Evolutionary conservation across 2,797 vertebrate genomes (phyloP), one percentile per base, ranked within the genome.

Genomic region (Dromococcyx pavoninus): DNA sequence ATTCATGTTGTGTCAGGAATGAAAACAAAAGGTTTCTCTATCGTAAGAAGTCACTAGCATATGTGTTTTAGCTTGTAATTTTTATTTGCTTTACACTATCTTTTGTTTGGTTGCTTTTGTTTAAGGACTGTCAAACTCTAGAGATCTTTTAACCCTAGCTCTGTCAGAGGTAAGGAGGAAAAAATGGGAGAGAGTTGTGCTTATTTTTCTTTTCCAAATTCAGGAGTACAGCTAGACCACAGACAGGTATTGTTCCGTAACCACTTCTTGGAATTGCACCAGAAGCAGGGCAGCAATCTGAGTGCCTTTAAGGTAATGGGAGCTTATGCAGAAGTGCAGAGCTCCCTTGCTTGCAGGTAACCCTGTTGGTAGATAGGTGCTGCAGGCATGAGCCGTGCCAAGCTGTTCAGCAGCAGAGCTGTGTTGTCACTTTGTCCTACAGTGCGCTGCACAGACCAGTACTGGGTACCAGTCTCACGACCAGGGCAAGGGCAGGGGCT

Each of bases 1-100:
- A 91, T 88, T 67, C 7, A 28, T 70, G 25, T 74, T 87, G 77
- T 71, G 82, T 87, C 48, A 77, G 61, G 27, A 87, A 61, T 70
- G 39, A 83, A 86, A 89, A 48, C 1, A 61, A 76, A 39, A 12
- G 2, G 3, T 78, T 81, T 56, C 11, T 94, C 65, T 58, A 17
- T n/a, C 43, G 22, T 61, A 56, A 88, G 57, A 91, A 70, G 70
- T 88, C 23, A 51, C 50, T 25, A 48, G 5, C 54, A 6, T 35
- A 23, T 11, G 7, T 69, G 27, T 27, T 78, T 89, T 72, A 65
- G 4, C 50, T 87, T 51, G n/a, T 22, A 8, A 35, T 67, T 72
- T 91, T 67, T 62, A 56, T 61, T 65, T 65, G 30, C 8, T 71
- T 61, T 43, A 46, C 19, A 56, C 11, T 69, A 25, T 27, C 30